phyloP scores from a whole-genome alignment of 2,888 invertebrate genomes.

The Norana najaformis region DNA sequence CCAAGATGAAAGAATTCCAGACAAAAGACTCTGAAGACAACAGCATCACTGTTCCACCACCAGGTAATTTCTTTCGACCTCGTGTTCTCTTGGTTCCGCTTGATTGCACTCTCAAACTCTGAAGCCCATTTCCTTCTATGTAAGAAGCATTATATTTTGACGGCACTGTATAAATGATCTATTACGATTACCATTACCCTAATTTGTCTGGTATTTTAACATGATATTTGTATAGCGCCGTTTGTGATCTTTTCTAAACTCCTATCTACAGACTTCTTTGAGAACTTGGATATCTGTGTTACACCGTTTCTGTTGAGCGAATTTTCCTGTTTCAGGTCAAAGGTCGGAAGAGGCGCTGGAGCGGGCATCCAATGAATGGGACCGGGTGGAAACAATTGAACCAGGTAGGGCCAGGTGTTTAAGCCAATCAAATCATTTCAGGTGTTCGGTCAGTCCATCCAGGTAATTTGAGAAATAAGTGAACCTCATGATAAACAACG shows the following conservation, averaged over 20 bases:
- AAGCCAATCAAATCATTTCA: no score
- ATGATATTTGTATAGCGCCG: not conserved
- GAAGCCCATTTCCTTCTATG: no score
- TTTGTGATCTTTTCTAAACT: no score
- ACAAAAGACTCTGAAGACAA: not conserved
- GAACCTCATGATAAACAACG: no score
- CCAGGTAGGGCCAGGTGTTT: no score
- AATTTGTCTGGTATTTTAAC: not conserved
- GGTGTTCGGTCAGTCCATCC: no score
- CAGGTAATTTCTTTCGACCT: not conserved
- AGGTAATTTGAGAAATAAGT: no score
- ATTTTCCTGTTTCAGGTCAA: not conserved
- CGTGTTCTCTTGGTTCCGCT: not conserved
- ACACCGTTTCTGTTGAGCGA: not conserved
- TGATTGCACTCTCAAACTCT: not conserved
- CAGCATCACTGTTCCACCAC: not conserved
- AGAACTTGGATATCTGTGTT: not conserved
- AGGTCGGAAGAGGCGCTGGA: not conserved
- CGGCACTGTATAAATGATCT: no score
- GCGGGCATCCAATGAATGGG: not conserved
- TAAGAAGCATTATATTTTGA: no score
- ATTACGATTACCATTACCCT: not conserved
- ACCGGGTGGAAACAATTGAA: conserved; percentile 8
- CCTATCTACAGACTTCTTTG: no score
- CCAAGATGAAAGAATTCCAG: not conserved